phyloP scores from a whole-genome alignment of 2,797 vertebrate species.

The Salmo trutta region DNA sequence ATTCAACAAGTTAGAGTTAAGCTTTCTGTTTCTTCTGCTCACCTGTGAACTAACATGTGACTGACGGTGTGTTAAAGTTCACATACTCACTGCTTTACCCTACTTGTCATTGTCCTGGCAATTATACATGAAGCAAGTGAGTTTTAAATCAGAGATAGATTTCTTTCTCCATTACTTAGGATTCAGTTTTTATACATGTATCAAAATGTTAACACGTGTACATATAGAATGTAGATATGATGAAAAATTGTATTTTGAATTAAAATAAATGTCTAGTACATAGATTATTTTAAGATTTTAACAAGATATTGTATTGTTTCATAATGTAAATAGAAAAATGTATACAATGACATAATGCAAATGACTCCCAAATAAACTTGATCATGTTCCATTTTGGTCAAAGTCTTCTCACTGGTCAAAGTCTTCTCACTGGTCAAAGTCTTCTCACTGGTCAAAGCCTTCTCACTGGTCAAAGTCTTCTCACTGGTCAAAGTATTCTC shows the following conservation, averaged over 20 bases:
- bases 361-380: slow-evolving; percentile 20
- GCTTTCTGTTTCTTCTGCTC: too few species aligned
- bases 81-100: too few species aligned
- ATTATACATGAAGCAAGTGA: not conserved
- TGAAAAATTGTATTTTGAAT: slow-evolving; percentile 6
- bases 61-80: too few species aligned
- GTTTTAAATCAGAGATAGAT: not conserved
- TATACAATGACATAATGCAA: slow-evolving; percentile 39
- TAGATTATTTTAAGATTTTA: not conserved
- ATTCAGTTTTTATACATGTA: not conserved
- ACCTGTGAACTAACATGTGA: too few species aligned
- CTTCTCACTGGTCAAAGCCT: not conserved
- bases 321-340: slow-evolving; percentile 54
- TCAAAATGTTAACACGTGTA: not conserved
- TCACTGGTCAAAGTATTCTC: not conserved
- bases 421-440: not conserved
- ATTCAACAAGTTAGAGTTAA: too few species aligned
- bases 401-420: too few species aligned
- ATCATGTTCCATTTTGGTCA: not conserved
- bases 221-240: slow-evolving; percentile 34
- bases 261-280: slow-evolving; percentile 13
- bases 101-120: not conserved
- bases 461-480: too few species aligned
- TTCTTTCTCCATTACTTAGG: not conserved
- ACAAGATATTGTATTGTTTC: slow-evolving; percentile 21